These are phyloP conservation scores for Drosophila malerkotliana DNA, from an alignment of 1,140 invertebrate genomes.

Conservation along the genomic window DNA sequence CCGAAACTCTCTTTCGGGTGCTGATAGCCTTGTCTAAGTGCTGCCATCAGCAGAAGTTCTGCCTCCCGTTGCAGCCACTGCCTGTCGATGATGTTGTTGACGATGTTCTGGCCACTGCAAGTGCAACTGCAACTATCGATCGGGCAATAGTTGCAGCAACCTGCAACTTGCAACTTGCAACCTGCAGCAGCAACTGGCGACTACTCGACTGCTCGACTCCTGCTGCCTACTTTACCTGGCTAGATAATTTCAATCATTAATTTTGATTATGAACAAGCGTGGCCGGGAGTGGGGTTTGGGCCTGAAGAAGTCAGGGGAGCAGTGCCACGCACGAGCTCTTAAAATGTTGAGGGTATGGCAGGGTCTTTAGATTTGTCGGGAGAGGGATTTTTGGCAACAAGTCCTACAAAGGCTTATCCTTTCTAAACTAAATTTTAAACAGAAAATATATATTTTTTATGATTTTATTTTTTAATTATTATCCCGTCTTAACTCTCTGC, in stretches of 20 bases:
- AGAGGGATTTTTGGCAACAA: neutral
- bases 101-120: conserved; percentile 54
- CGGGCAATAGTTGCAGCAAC: neutral
- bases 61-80: conserved; percentile 24
- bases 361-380: neutral
- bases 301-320: conserved; percentile 6
- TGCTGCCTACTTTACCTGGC: conserved; percentile 73
- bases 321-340: conserved; percentile 62
- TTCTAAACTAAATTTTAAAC: no score
- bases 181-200: conserved; percentile 18
- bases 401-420: no score
- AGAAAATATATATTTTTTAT: no score
- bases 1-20: conserved; percentile 56
- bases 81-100: conserved; percentile 70
- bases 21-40: conserved; percentile 82
- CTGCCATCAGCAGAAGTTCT: conserved; percentile 67
- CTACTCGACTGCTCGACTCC: conserved; percentile 20
- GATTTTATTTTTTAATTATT: neutral
- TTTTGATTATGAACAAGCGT: conserved; percentile 82
- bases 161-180: conserved; percentile 20
- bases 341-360: conserved; percentile 36
- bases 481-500: neutral
- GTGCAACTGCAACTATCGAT: conserved; percentile 33
- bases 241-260: conserved; percentile 83
- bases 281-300: conserved; percentile 40